Evolutionary conservation across 2,888 invertebrate species (phyloP).

Genomic region (Melolontha melolontha): DNA sequence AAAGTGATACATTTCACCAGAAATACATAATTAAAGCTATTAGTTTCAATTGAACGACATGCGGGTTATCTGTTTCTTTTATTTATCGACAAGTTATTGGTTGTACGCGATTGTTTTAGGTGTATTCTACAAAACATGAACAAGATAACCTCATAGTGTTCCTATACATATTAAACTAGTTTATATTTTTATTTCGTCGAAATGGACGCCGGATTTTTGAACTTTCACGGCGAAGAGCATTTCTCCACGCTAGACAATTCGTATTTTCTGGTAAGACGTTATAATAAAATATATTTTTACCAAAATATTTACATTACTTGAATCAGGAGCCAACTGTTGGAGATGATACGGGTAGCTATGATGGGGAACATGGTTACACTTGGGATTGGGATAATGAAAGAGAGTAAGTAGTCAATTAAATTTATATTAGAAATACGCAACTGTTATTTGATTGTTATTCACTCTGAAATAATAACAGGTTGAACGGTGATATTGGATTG

Average conservation of each 20-base stretch:
- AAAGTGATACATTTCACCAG: slow-evolving; percentile 24
- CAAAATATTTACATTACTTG: slow-evolving; percentile 11
- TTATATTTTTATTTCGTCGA: slow-evolving; percentile 8
- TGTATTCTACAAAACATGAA: slow-evolving; percentile 15
- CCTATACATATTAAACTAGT: not conserved
- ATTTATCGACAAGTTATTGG: not conserved
- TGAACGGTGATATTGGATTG: slow-evolving; percentile 64
- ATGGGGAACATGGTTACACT: slow-evolving; percentile 43
- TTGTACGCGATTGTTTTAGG: slow-evolving; percentile 26
- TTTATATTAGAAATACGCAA: slow-evolving; percentile 16
- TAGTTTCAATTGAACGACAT: slow-evolving; percentile 4
- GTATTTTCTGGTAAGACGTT: slow-evolving; percentile 49
- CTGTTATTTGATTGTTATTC: slow-evolving; percentile 3
- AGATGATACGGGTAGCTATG: slow-evolving; percentile 44
- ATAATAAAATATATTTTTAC: slow-evolving; percentile 1
- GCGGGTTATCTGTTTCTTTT: slow-evolving; percentile 14
- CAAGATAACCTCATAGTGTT: slow-evolving; percentile 4
- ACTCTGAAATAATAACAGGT: slow-evolving; percentile 55
- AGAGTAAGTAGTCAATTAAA: slow-evolving; percentile 59
- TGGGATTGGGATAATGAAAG: slow-evolving; percentile 59
- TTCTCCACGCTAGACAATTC: slow-evolving; percentile 59
- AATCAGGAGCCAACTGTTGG: slow-evolving; percentile 31
- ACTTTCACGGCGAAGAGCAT: slow-evolving; percentile 67
- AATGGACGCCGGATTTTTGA: slow-evolving; percentile 68
- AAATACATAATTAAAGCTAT: slow-evolving; percentile 16